Evolutionary conservation across 2,797 vertebrate genomes (phyloP).

Genomic region (Podarcis lilfordi): DNA sequence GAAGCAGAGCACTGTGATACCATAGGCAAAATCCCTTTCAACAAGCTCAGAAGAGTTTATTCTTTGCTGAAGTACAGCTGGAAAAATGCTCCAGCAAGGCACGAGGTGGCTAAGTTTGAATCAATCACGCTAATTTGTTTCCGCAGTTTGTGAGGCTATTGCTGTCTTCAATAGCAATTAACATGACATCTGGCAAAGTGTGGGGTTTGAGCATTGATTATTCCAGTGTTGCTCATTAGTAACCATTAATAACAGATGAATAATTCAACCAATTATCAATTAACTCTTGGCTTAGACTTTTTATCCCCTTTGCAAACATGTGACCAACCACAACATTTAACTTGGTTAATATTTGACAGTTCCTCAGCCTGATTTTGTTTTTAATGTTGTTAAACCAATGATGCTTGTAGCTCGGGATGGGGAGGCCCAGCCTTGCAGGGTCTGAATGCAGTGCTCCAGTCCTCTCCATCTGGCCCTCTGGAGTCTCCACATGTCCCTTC

Average conservation of each 20-base stretch:
- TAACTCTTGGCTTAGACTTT: constrained; percentile 68
- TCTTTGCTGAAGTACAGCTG: constrained; percentile 44
- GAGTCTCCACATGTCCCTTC: too few relatives aligned
- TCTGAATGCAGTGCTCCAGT: too few relatives aligned
- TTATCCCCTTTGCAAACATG: constrained; percentile 47
- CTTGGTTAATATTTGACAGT: constrained; percentile 49
- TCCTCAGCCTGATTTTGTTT: constrained; percentile 46
- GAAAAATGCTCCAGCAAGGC: constrained; percentile 65
- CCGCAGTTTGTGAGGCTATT: constrained; percentile 70
- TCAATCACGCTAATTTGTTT: constrained; percentile 77
- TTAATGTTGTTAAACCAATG: constrained; percentile 28
- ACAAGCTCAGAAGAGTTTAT: constrained; percentile 40
- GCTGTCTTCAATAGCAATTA: constrained; percentile 75
- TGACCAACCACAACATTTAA: constrained; percentile 41
- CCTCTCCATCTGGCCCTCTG: too few relatives aligned
- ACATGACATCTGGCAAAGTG: constrained; percentile 74
- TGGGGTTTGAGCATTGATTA: constrained; percentile 72
- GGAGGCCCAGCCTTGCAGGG: too few relatives aligned
- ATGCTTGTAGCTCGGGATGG: not conserved
- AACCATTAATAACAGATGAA: constrained; percentile 75
- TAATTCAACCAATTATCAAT: constrained; percentile 73
- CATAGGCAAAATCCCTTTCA: constrained; percentile 44
- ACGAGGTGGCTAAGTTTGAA: constrained; percentile 63
- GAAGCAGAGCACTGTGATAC: constrained; percentile 46
- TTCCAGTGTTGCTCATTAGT: constrained; percentile 74